Evolutionary conservation across 1,140 invertebrate genomes (phyloP), one percentile per base, ranked within the genome.

Genomic region (Meloidogyne exigua): DNA sequence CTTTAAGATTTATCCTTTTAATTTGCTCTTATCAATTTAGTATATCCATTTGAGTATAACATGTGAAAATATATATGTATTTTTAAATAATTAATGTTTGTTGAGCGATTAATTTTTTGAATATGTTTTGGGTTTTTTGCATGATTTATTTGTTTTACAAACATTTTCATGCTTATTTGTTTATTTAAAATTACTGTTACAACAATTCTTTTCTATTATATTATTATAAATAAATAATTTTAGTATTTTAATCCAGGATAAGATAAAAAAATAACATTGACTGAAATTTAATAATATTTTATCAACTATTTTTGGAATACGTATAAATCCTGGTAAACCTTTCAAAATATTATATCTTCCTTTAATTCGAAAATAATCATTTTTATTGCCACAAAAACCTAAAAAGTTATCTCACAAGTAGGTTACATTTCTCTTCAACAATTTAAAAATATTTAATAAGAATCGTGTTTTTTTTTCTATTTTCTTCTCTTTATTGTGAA

Each of bases 1-100:
- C n/a, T 57, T n/a, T 57, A 57, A 18, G n/a, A n/a, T 32, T 32
- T 32, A 7, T 3, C 18, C 13, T 13, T 18, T 39, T 2, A 15
- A 18, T 57, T 9, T 57, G 21, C 49, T n/a, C 49, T 57, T n/a
- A 9, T 7, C 44, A 15, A 49, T 15, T 18, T 49, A 49, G 4
- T 49, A 49, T 49, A 57, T 57, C 9, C n/a, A n/a, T 57, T 57
- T 57, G 49, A 57, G 49, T 57, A 57, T 57, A 57, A 57, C 49
- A 57, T 57, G 49, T 57, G 49, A 57, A 57, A 57, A n/a, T 5
- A 15, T 49, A 15, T 49, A 57, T n/a, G 13, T 57, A 57, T 15
- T 15, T 18, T 10, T 49, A 18, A n/a, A n/a, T 57, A 57, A 5
- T n/a, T n/a, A 57, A n/a, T 57, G 18, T 57, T 57, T 9, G 9